Conservation (phyloP, 2,888 invertebrate genomes). For the Aproaerema taeniolella region DNA sequence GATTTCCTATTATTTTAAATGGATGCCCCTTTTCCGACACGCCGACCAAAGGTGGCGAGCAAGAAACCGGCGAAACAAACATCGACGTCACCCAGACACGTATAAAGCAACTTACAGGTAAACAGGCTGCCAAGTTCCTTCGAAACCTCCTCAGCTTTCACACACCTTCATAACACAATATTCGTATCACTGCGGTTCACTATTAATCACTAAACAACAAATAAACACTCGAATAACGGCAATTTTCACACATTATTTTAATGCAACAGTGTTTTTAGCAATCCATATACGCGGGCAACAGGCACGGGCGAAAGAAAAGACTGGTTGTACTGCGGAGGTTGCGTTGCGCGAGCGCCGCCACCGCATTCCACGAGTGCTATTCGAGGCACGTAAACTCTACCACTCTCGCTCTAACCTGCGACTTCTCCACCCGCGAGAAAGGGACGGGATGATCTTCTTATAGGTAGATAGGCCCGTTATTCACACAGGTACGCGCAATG, state of each 20-base stretch:
- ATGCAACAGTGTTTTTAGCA: conserved; percentile 39
- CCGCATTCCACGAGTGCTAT: conserved; percentile 67
- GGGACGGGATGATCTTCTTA: conserved; percentile 37
- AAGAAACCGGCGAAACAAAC: conserved; percentile 15
- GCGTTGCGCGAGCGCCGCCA: conserved; percentile 67
- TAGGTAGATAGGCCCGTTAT: conserved; percentile 60
- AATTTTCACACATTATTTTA: conserved; percentile 64
- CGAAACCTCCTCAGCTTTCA: conserved; percentile 60
- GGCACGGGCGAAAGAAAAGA: conserved; percentile 59
- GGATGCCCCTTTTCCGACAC: no score
- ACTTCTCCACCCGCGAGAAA: conserved; percentile 21
- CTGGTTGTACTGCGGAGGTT: conserved; percentile 50
- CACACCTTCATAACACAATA: conserved; percentile 69
- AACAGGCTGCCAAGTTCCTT: conserved; percentile 56
- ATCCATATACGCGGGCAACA: conserved; percentile 39
- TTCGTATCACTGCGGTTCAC: conserved; percentile 48
- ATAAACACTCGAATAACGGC: conserved; percentile 51
- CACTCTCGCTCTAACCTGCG: conserved; percentile 41
- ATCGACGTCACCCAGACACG: conserved; percentile 65
- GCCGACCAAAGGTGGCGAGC: no score
- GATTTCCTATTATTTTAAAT: no score
- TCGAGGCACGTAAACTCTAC: conserved; percentile 46
- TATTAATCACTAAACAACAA: conserved; percentile 54
- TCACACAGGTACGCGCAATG: conserved; percentile 57
- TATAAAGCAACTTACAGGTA: conserved; percentile 62